Evolutionary conservation across 2,888 invertebrate genomes (phyloP), one percentile per base, ranked within the genome.

Genomic region (Lithophane semibrunnea): DNA sequence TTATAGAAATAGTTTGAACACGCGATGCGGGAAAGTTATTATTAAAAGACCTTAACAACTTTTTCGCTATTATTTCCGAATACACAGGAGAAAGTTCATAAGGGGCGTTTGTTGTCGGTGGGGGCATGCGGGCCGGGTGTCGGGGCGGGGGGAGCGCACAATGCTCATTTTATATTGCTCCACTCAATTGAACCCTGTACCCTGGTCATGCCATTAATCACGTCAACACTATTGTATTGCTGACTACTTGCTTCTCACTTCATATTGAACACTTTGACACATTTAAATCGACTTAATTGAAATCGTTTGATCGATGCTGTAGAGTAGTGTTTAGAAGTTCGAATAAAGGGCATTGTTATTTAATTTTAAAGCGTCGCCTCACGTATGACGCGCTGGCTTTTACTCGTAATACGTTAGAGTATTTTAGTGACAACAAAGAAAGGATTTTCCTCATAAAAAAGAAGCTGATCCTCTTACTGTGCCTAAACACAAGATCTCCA

Each of bases 1-100:
- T 77, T 67, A 75, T 75, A 82, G 75, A 77, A 81, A 87, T 75
- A 84, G 77, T 88, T 82, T 77, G 80, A 79, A 88, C 92, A 92
- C 91, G 91, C 91, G 85, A 92, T 89, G 84, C 83, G 87, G 87
- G 89, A 89, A 93, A 92, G 92, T 92, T 92, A 91, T 93, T 92
- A 93, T 92, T 92, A 91, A 92, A 91, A 91, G 90, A 88, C 86
- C 91, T 91, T 90, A 91, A 90, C 86, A 92, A 92, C 86, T 92
- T 92, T 92, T 91, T 88, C 81, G 88, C 90, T 92, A 91, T 92
- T 93, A 94, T 92, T 92, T 91, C 90, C 88, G 86, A 92, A 90
- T 90, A 91, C 84, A 88, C 78, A 86, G 88, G 88, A 89, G 90
- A 90, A 91, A 92, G 89, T 93, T 90, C 87, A 88, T 88, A 91